Conservation (phyloP, 2,797 vertebrate species). For the Syngnathus rostellatus region DNA sequence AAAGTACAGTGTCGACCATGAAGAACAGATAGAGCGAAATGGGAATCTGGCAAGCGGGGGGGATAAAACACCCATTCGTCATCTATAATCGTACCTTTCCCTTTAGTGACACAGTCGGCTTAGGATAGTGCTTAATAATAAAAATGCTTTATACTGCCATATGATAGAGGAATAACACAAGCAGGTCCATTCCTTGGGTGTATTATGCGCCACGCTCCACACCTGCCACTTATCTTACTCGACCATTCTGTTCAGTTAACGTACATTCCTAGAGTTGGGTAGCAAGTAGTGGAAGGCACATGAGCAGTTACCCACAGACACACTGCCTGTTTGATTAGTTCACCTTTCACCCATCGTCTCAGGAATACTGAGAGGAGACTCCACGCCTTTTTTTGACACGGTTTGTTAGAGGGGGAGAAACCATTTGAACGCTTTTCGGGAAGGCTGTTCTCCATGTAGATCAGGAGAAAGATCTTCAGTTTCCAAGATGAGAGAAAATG, state of each 20-base stretch:
- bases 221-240: slow-evolving; percentile 62
- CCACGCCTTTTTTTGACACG: slow-evolving; percentile 67
- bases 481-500: background rate
- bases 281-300: slow-evolving; percentile 54
- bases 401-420: slow-evolving; percentile 35
- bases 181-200: slow-evolving; percentile 68
- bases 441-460: background rate
- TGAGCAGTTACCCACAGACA: slow-evolving; percentile 58
- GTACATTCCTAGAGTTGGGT: slow-evolving; percentile 69
- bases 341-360: slow-evolving; percentile 55
- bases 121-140: slow-evolving; percentile 61
- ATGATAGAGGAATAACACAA: slow-evolving; percentile 67
- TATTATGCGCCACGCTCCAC: slow-evolving; percentile 57
- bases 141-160: slow-evolving; percentile 75
- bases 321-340: slow-evolving; percentile 68
- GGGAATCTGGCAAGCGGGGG: slow-evolving; percentile 43
- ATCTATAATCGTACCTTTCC: slow-evolving; percentile 46
- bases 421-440: background rate
- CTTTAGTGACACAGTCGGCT: slow-evolving; percentile 66
- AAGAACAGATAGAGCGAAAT: slow-evolving; percentile 30
- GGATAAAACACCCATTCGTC: slow-evolving; percentile 47
- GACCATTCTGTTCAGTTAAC: slow-evolving; percentile 60
- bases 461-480: background rate
- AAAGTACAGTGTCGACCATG: slow-evolving; percentile 50
- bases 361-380: slow-evolving; percentile 67